Conservation (phyloP, 2,888 invertebrate species). For the Rosalia funebris region DNA sequence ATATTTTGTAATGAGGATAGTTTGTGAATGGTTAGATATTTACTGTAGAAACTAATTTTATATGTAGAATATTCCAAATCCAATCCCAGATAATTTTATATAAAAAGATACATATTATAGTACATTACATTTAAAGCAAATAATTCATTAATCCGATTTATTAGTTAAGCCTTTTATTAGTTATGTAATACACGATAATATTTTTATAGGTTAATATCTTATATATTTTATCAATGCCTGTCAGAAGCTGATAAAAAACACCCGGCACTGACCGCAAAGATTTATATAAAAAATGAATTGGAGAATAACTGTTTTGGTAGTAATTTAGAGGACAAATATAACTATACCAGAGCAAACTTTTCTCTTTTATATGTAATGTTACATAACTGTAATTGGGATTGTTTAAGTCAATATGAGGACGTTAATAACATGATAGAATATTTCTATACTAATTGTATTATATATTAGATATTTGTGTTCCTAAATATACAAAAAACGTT, state of each 20-base stretch:
- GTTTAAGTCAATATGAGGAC: background rate
- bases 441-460: background rate
- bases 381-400: background rate
- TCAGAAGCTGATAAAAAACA: background rate
- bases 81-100: too few relatives aligned
- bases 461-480: conserved; percentile 5
- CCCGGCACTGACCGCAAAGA: background rate
- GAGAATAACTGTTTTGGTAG: background rate
- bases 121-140: too few relatives aligned
- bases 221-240: too few relatives aligned
- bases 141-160: too few relatives aligned
- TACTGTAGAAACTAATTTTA: too few relatives aligned
- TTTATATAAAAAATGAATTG: background rate
- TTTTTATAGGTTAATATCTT: too few relatives aligned
- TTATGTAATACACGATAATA: too few relatives aligned
- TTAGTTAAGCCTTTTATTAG: too few relatives aligned
- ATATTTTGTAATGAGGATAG: too few relatives aligned
- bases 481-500: background rate
- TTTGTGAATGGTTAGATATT: too few relatives aligned
- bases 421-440: background rate
- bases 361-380: background rate
- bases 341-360: background rate
- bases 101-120: too few relatives aligned
- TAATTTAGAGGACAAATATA: background rate
- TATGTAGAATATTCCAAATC: too few relatives aligned